Base-by-base conservation (phyloP, 2,113 vertebrate genomes). In the Bombycilla garrulus region DNA sequence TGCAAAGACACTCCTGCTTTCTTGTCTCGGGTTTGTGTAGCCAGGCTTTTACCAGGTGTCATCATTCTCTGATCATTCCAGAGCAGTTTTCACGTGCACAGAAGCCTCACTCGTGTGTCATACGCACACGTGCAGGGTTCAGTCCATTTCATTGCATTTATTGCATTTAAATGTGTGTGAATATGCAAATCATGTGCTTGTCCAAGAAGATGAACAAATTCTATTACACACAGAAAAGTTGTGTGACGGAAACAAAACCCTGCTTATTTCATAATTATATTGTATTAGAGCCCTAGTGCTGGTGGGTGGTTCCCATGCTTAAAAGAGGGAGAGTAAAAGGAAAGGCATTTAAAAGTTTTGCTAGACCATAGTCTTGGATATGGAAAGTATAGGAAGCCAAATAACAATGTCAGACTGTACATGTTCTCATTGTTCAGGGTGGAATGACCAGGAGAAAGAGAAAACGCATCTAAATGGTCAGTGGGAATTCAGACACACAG, bases 81-180 rank as follows among this genome's bases (percentile, higher is more conserved):
- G n/a, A 64, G 42, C 15, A 29, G 48, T 56, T 71, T 35, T 36
- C 22, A 6, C 1, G 9, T 42, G 57, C 26, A 21, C 60, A 51
- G 42, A 53, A 71, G 26, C 65, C 36, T 71, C 62, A 11, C 35
- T 29, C 0, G 0, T 13, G 33, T 57, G 40, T 2, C 1, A 22
- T 15, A 16, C 36, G 12, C 38, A 38, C 38, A 2, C 5, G 36
- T 23, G 67, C 70, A 36, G 28, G 19, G n/a, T 16, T 73, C 64
- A 9, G 7, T 38, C 47, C 42, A 26, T 31, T 38, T 31, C 45
- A 45, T 36, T 65, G 19, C 24, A 38, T 70, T 70, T 53, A 23
- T 33, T 51, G 44, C 18, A 6, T 62, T 87, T 15, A 48, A 12
- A 44, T 40, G 19, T 57, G 33, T 47, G 67, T 28, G 20, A 61